Percentiles rank a stretch among this genome's conserved stretches.
Evolutionary conservation across 2,797 vertebrate species (phyloP).

Genomic region (Astyanax mexicanus): DNA sequence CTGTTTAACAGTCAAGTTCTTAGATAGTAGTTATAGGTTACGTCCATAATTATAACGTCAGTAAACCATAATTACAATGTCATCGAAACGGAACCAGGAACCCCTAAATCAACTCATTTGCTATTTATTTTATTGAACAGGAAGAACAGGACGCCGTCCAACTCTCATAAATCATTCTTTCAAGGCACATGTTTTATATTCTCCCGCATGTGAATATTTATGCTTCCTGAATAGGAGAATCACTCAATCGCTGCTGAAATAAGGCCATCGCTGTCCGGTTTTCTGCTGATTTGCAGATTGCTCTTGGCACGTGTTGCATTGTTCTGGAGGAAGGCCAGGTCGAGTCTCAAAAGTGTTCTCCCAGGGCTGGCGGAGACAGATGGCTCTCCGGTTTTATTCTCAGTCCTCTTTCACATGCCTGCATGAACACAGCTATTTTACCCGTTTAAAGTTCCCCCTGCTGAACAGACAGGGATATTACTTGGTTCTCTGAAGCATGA

Average conservation of each 20-base stretch:
- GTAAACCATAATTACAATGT: slow-evolving; percentile 5
- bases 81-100: not conserved
- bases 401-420: slow-evolving; percentile 53
- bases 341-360: slow-evolving; percentile 63
- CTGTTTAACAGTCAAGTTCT: not conserved
- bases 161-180: slow-evolving; percentile 32
- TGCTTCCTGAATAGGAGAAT: slow-evolving; percentile 1
- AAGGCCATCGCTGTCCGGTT: slow-evolving; percentile 30
- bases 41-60: slow-evolving; percentile 1
- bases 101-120: not conserved
- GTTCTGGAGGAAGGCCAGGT: slow-evolving; percentile 72
- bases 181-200: slow-evolving; percentile 13
- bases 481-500: slow-evolving; percentile 53
- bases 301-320: slow-evolving; percentile 69
- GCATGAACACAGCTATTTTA: slow-evolving; percentile 62
- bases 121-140: not conserved
- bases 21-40: slow-evolving; percentile 4
- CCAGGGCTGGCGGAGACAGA: slow-evolving; percentile 61
- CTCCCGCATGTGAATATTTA: slow-evolving; percentile 30
- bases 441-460: slow-evolving; percentile 69
- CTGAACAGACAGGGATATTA: slow-evolving; percentile 63
- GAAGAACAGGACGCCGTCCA: not conserved
- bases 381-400: slow-evolving; percentile 56
- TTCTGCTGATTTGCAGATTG: slow-evolving; percentile 61
- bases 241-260: not conserved